phyloP scores from a whole-genome alignment of 2,888 invertebrate genomes.

The Dicyrtoma fusca region DNA sequence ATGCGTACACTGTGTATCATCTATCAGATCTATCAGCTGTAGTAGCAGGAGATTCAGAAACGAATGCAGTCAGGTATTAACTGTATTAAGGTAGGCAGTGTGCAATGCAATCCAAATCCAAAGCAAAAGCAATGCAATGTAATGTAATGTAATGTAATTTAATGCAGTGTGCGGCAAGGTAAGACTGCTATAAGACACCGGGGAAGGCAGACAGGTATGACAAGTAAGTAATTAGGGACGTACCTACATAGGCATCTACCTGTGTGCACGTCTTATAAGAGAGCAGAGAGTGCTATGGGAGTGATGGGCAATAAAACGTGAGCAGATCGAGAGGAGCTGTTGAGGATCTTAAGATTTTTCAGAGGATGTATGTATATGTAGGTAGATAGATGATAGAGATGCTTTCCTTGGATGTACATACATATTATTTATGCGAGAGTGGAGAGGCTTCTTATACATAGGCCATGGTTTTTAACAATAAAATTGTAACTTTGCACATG shows the following conservation, averaged over 20 bases:
- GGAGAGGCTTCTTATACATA: background rate
- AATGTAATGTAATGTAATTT: too few relatives aligned
- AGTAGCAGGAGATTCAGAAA: too few relatives aligned
- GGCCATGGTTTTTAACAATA: conserved; percentile 19
- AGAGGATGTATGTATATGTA: background rate
- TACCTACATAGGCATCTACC: background rate
- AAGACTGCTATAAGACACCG: too few relatives aligned
- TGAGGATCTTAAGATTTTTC: conserved; percentile 17
- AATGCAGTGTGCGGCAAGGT: too few relatives aligned
- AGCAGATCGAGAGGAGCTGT: conserved; percentile 17
- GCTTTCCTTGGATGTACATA: background rate
- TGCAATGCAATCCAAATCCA: too few relatives aligned
- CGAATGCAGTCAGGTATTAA: too few relatives aligned
- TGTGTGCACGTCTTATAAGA: conserved; percentile 4
- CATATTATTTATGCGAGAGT: background rate
- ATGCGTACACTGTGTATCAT: too few relatives aligned
- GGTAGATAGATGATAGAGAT: background rate
- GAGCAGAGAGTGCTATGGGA: background rate
- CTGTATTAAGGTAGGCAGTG: too few relatives aligned
- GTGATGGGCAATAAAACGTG: too few relatives aligned
- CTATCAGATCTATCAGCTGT: too few relatives aligned
- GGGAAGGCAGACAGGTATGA: too few relatives aligned
- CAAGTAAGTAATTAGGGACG: background rate
- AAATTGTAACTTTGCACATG: conserved; percentile 6
- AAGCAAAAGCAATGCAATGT: too few relatives aligned